Evolutionary conservation across 2,113 vertebrate species (phyloP), one percentile per base, ranked within the genome.

Genomic region (Oenanthe melanoleuca): DNA sequence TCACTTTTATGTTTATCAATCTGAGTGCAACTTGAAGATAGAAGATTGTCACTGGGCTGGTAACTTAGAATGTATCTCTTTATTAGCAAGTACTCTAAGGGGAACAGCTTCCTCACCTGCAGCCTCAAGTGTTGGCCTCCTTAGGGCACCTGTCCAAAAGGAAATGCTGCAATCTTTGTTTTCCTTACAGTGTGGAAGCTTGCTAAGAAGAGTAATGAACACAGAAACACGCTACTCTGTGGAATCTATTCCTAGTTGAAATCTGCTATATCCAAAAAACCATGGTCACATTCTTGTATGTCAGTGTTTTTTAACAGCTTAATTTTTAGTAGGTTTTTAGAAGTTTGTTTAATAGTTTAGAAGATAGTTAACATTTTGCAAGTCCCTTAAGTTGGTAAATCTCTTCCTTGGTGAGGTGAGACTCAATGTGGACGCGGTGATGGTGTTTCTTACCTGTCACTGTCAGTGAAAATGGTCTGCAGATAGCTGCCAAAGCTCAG

Each of bases 341-440:
- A 55, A 55, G 53, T 21, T 33, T 18, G 29, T 31, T 55, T 55
- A 55, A 21, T 55, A 20, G 18, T 55, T 33, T 21, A 56, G 64
- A 57, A 77, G 59, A 28, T 40, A 34, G 26, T 40, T 88, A 88
- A 37, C 5, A 6, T 86, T 88, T 83, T 44, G 13, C 16, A 80
- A 22, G 25, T 55, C 50, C 21, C 20, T n/a, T 74, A 38, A 42
- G 9, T 14, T 61, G 61, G 29, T 12, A 31, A 34, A 26, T 67
- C 72, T 57, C 15, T 28, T 88, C 70, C 55, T 73, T 57, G 45
- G 8, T 0, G 0, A 71, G 21, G 14, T 63, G 37, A 64, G 22
- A 16, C 33, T 25, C 77, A 37, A 56, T 14, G 6, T 13, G 40
- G 37, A 61, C 20, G 11, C 0, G 0, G 15, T 61, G 31, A 5